Percentiles rank a stretch among this genome's conserved stretches.
phyloP scores from a whole-genome alignment of 1,140 invertebrate genomes.

The Trichonephila inaurata region DNA sequence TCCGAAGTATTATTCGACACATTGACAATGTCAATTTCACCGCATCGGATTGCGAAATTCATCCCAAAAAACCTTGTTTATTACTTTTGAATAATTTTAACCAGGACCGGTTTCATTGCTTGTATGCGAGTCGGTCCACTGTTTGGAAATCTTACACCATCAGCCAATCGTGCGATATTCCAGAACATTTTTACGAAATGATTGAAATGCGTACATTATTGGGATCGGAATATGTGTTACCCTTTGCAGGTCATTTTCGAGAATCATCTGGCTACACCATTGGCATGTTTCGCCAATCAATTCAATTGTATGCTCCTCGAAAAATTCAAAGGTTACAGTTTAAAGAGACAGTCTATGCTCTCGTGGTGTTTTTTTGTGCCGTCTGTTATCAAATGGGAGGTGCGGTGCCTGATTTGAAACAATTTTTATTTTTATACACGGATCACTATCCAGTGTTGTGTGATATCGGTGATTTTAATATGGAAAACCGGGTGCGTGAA shows the following conservation, averaged over 20 bases:
- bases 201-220: background rate
- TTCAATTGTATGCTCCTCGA: background rate
- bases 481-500: too few relatives aligned
- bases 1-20: background rate
- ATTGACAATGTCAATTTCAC: background rate
- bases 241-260: background rate
- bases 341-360: constrained; percentile 6
- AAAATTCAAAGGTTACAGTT: background rate
- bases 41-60: background rate
- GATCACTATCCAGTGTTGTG: background rate
- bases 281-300: background rate
- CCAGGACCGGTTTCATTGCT: background rate
- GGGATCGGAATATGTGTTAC: background rate
- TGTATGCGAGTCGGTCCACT: too few relatives aligned
- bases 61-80: background rate
- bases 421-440: constrained; percentile 24
- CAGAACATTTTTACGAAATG: background rate
- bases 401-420: background rate
- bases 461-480: background rate
- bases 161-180: too few relatives aligned
- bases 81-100: background rate
- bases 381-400: background rate
- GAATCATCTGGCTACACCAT: constrained; percentile 26
- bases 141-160: too few relatives aligned
- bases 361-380: background rate